Evolutionary conservation across 1,140 invertebrate genomes (phyloP).

Genomic region (Thereuonema tuberculata): DNA sequence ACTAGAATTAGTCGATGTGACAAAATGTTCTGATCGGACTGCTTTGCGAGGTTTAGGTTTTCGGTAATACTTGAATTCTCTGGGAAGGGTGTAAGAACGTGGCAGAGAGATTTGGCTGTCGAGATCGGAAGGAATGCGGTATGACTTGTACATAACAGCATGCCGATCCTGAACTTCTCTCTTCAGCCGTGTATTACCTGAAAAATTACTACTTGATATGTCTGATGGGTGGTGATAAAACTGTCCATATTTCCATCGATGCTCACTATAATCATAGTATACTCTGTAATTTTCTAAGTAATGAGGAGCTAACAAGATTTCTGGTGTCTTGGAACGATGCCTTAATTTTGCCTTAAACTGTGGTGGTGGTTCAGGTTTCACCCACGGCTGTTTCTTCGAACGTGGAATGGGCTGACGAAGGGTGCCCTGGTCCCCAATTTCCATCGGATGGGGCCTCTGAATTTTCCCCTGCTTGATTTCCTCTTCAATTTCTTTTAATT

Average conservation of each 20-base stretch:
- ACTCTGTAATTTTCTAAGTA: constrained; percentile 37
- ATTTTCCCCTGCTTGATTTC: constrained; percentile 65
- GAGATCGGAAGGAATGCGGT: constrained; percentile 48
- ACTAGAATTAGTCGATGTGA: constrained; percentile 67
- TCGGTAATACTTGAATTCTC: constrained; percentile 67
- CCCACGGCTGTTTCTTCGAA: constrained; percentile 40
- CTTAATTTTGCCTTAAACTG: constrained; percentile 24
- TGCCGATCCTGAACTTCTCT: constrained; percentile 23
- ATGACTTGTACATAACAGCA: constrained; percentile 35
- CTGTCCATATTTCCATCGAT: constrained; percentile 17
- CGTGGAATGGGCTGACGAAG: constrained; percentile 32
- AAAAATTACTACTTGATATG: constrained; percentile 11
- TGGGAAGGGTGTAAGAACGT: constrained; percentile 63
- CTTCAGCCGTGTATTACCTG: constrained; percentile 15
- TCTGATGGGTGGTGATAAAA: constrained; percentile 8
- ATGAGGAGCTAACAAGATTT: constrained; percentile 58
- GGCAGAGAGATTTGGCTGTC: constrained; percentile 64
- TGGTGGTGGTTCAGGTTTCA: constrained; percentile 35
- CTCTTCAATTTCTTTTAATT: constrained; percentile 53
- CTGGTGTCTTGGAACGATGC: constrained; percentile 50
- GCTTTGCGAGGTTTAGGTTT: constrained; percentile 40
- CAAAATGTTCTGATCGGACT: constrained; percentile 43
- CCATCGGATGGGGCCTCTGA: constrained; percentile 36
- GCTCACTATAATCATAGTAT: constrained; percentile 29
- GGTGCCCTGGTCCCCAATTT: constrained; percentile 29